phyloP scores from a whole-genome alignment of 2,113 vertebrate genomes.

The Origma solitaria region DNA sequence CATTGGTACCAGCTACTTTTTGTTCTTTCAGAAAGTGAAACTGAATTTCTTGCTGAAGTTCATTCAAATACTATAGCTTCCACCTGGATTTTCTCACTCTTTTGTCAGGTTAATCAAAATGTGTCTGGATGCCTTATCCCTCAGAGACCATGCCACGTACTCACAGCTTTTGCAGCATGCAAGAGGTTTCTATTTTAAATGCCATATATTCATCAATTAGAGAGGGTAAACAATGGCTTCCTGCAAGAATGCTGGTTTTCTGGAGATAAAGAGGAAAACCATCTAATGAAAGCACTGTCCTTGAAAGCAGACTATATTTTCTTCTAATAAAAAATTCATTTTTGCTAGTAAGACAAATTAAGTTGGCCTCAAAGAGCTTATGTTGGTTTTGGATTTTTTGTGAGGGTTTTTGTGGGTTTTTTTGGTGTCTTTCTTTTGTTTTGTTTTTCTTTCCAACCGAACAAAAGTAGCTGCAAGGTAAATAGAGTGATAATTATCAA shows the following conservation, averaged over 20 bases:
- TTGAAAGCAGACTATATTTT: neutral
- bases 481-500: neutral
- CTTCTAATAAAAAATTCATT: neutral
- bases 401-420: neutral
- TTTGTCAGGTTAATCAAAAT: conserved; percentile 16
- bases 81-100: neutral
- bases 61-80: neutral
- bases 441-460: neutral
- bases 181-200: neutral
- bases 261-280: neutral
- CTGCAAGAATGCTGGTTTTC: neutral
- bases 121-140: neutral
- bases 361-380: neutral
- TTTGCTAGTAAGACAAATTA: neutral
- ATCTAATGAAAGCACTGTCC: neutral
- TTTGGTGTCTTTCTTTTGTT: neutral
- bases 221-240: neutral
- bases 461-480: neutral
- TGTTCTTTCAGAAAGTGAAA: neutral
- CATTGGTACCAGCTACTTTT: neutral
- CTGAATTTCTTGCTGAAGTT: neutral
- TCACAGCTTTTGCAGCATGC: neutral
- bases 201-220: neutral
- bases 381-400: neutral
- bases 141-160: neutral